A percentile compares a stretch with the other conserved stretches of the same genome.
Evolutionary conservation across 2,888 invertebrate species (phyloP).

Genomic region (Oscheius myriophilus): DNA sequence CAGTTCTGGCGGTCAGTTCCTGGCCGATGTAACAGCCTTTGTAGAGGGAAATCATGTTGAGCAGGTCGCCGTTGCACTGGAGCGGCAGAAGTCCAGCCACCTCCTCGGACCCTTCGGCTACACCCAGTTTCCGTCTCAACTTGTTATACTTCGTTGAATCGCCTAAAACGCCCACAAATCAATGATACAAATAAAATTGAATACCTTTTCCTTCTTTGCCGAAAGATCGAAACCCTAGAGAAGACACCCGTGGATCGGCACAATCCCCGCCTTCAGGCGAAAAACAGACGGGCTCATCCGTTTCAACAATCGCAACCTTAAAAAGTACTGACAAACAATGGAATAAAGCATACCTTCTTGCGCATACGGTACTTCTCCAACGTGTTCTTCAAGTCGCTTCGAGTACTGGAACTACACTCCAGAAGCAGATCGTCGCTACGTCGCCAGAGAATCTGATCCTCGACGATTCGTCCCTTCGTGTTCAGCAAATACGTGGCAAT

Average conservation of each 20-base stretch:
- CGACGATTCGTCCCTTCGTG: slow-evolving; percentile 65
- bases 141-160: slow-evolving; percentile 36
- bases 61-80: slow-evolving; percentile 82
- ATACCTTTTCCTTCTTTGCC: slow-evolving; percentile 32
- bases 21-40: slow-evolving; percentile 96
- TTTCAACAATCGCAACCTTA: slow-evolving; percentile 36
- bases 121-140: slow-evolving; percentile 35
- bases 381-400: slow-evolving; percentile 41
- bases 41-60: slow-evolving; percentile 74
- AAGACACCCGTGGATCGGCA: slow-evolving; percentile 54
- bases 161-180: too few species aligned
- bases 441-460: slow-evolving; percentile 60
- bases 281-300: slow-evolving; percentile 32
- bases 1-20: slow-evolving; percentile 91
- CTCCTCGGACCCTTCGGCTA: slow-evolving; percentile 48
- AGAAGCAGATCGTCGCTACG: slow-evolving; percentile 50
- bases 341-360: slow-evolving; percentile 35
- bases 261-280: slow-evolving; percentile 21
- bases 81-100: slow-evolving; percentile 43
- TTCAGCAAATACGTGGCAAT: slow-evolving; percentile 64
- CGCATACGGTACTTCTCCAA: slow-evolving; percentile 60
- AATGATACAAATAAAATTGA: not conserved
- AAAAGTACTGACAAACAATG: too few species aligned
- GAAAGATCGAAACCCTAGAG: slow-evolving; percentile 54
- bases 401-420: slow-evolving; percentile 48